Conservation (phyloP, 2,797 vertebrate genomes). For the Selene dorsalis region DNA sequence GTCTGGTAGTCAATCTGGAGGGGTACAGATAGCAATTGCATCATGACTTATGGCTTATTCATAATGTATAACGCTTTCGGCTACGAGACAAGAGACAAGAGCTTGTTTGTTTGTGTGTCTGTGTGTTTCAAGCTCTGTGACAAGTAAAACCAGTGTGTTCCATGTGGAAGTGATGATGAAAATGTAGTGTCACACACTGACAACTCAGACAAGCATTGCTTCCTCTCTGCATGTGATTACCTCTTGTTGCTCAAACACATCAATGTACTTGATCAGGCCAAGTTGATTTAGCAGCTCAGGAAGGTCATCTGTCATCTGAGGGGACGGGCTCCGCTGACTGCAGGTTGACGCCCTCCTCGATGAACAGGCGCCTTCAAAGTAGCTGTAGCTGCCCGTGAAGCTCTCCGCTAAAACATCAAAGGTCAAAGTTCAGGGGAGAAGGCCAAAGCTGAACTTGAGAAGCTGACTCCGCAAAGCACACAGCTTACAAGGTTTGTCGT, state of each 20-base stretch:
- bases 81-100: not conserved
- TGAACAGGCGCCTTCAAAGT: constrained; percentile 76
- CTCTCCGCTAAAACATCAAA: constrained; percentile 71
- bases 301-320: constrained; percentile 75
- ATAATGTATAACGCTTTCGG: constrained; percentile 20
- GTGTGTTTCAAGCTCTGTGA: constrained; percentile 3
- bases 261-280: constrained; percentile 85
- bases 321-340: constrained; percentile 77
- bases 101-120: constrained; percentile 4
- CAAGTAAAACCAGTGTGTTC: not conserved
- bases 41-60: constrained; percentile 18
- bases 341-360: constrained; percentile 75
- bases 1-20: constrained; percentile 87
- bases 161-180: not conserved
- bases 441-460: not conserved
- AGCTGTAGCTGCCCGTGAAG: constrained; percentile 65
- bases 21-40: constrained; percentile 27
- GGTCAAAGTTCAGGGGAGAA: constrained; percentile 37
- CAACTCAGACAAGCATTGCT: not conserved
- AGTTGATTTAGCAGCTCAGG: constrained; percentile 83
- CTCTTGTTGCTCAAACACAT: constrained; percentile 87
- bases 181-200: not conserved
- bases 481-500: constrained; percentile 75
- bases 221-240: constrained; percentile 57
- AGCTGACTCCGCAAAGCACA: not conserved